phyloP scores from a whole-genome alignment of 2,113 vertebrate genomes.

The Anguilla rostrata region DNA sequence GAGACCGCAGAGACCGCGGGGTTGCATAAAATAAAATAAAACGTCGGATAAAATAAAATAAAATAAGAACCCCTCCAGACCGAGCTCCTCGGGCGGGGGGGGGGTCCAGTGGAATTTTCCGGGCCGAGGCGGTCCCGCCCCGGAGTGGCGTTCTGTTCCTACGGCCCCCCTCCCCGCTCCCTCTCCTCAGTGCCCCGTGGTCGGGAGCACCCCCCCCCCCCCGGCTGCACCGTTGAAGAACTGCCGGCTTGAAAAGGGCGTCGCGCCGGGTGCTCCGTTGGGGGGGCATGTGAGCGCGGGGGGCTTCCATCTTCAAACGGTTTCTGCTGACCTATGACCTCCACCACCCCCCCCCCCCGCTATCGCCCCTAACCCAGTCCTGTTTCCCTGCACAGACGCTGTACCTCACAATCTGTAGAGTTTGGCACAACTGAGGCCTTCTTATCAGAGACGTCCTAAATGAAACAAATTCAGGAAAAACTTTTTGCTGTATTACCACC shows the following conservation, averaged over 20 bases:
- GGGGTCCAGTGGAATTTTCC: background rate
- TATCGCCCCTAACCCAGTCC: too few species aligned
- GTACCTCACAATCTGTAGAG: too few species aligned
- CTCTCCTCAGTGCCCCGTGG: background rate
- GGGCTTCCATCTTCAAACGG: background rate
- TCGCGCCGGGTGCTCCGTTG: background rate
- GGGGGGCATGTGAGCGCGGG: background rate
- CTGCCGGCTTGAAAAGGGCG: too few species aligned
- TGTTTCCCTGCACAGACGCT: too few species aligned
- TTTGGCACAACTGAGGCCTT: too few species aligned
- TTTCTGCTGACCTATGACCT: background rate
- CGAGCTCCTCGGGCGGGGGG: slow-evolving; percentile 21
- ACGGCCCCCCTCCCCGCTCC: background rate
- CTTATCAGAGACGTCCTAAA: too few species aligned
- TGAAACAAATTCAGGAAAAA: too few species aligned
- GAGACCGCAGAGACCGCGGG: too few species aligned
- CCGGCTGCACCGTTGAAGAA: background rate
- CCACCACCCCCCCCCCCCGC: too few species aligned
- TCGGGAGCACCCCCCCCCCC: background rate
- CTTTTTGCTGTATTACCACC: too few species aligned
- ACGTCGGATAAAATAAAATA: slow-evolving; percentile 18
- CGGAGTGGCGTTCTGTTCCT: slow-evolving; percentile 61
- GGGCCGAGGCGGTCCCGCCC: slow-evolving; percentile 40
- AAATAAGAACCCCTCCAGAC: slow-evolving; percentile 23
- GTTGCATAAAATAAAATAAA: background rate